phyloP scores from a whole-genome alignment of 2,888 invertebrate species.

The Mythimna loreyi region DNA sequence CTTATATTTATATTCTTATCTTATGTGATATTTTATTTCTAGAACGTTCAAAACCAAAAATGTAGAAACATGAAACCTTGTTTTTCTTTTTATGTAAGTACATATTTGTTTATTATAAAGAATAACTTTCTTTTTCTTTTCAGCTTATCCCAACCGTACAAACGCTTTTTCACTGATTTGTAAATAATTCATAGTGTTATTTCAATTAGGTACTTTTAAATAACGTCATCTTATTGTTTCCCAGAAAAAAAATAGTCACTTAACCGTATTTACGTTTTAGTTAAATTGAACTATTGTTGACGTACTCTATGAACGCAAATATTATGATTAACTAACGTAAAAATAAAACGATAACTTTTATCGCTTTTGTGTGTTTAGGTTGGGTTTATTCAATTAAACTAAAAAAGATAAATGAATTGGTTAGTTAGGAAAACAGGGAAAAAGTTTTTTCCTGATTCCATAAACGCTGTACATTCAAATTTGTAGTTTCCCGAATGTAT shows the following conservation, averaged over 20 bases:
- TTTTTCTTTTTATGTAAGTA: too few species aligned
- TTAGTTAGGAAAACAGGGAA: not conserved
- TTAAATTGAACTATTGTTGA: not conserved
- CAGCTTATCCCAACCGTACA: too few species aligned
- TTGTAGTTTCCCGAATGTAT: not conserved
- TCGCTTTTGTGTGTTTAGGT: not conserved
- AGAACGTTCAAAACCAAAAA: too few species aligned
- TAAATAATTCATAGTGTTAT: not conserved
- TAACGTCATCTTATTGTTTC: not conserved
- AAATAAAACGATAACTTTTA: conserved; percentile 12
- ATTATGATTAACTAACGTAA: conserved; percentile 6
- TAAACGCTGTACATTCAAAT: not conserved
- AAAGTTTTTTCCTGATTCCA: not conserved
- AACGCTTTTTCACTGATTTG: not conserved
- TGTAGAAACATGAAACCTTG: too few species aligned
- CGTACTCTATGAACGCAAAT: not conserved
- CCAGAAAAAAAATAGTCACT: not conserved
- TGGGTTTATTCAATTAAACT: not conserved
- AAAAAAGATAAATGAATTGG: not conserved
- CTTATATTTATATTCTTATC: too few species aligned
- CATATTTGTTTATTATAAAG: too few species aligned
- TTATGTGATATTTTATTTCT: not conserved
- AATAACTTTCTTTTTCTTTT: too few species aligned
- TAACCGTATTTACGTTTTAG: not conserved
- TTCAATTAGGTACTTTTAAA: not conserved